Evolutionary conservation across 2,888 invertebrate genomes (phyloP), one percentile per base, ranked within the genome.

Genomic region (Drosophila niveifrons): DNA sequence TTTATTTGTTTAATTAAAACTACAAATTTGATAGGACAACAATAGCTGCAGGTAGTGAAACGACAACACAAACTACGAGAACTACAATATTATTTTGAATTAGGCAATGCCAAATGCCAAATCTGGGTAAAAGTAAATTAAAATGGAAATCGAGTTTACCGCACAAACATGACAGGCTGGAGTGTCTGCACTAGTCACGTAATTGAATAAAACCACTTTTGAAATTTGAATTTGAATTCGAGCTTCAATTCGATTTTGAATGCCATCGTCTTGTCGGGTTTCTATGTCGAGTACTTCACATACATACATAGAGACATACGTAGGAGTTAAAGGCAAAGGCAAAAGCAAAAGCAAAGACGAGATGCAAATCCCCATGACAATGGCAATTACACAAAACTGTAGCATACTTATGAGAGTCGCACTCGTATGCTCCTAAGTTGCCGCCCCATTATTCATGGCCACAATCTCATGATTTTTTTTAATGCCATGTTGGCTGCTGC

Each of bases 161-260:
- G 46, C 71, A 65, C 41, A 69, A 62, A 66, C 59, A 63, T 53
- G 59, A 47, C 55, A 55, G 52, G 52, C 44, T 31, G 7, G 11
- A 50, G 44, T 36, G 43, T 63, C 59, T 75, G 75, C 63, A 57
- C 66, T 72, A 86, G 82, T 77, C 87, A 86, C 86, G 87, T 80
- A 84, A 85, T 75, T 85, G 75, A 76, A 83, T 80, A 74, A 80
- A 74, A 80, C 75, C 78, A 71, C 67, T 75, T 74, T 75, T 72
- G 75, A 71, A 81, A 48, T 68, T 64, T 58, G 31, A 75, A 68
- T 78, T 78, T 78, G 48, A 66, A 66, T 74, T 55, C 23, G 23
- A 23, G 23, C 23, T 23, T 56, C 29, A 6, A 28, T 53, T 41
- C 2, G 23, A 28, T 13, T 50, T 50, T 34, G 3, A 51, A n/a